A percentile compares a stretch with the other conserved stretches of the same genome.
phyloP scores from a whole-genome alignment of 2,888 invertebrate genomes.

The Drosophila seclusa region DNA sequence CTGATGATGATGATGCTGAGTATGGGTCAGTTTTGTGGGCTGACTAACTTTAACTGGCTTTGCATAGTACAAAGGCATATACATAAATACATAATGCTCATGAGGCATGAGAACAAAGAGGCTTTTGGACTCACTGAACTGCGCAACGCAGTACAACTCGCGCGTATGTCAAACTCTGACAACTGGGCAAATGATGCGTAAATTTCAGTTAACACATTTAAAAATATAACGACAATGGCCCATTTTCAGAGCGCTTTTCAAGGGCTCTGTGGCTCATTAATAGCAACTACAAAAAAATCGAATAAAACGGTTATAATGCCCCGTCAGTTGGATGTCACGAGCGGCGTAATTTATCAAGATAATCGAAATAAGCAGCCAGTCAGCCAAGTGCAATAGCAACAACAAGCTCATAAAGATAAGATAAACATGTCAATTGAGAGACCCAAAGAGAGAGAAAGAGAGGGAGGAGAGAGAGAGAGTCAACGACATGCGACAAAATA shows the following conservation, averaged over 20 bases:
- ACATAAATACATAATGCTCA: constrained; percentile 28
- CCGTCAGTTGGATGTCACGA: constrained; percentile 62
- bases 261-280: constrained; percentile 42
- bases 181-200: constrained; percentile 57
- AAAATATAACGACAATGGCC: constrained; percentile 60
- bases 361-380: constrained; percentile 62
- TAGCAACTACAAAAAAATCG: constrained; percentile 12
- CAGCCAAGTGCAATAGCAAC: constrained; percentile 55
- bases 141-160: constrained; percentile 41
- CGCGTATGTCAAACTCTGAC: constrained; percentile 10
- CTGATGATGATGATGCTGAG: constrained; percentile 14
- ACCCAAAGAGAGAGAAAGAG: neutral
- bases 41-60: constrained; percentile 45
- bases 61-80: constrained; percentile 25
- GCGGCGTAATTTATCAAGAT: constrained; percentile 77
- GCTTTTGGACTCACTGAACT: constrained; percentile 50
- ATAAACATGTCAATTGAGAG: constrained; percentile 66
- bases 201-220: constrained; percentile 60
- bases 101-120: constrained; percentile 59
- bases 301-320: constrained; percentile 37
- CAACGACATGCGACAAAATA: constrained; percentile 20
- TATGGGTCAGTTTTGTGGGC: constrained; percentile 31
- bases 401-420: constrained; percentile 71
- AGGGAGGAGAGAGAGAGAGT: neutral
- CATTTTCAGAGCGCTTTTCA: constrained; percentile 50